phyloP scores from a whole-genome alignment of 2,888 invertebrate genomes.

The Metacarcinus magister region DNA sequence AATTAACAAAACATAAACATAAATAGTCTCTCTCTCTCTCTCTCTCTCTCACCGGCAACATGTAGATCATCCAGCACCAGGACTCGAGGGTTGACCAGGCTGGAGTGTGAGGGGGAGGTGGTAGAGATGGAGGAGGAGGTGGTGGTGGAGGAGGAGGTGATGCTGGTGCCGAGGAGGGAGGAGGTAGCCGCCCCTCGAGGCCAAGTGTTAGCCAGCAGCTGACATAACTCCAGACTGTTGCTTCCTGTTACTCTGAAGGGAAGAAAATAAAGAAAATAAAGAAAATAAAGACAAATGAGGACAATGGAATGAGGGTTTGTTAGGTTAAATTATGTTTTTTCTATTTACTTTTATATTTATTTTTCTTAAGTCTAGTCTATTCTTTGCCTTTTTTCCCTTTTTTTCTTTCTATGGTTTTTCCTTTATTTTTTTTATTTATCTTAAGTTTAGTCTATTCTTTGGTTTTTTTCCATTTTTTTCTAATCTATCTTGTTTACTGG shows the following conservation, averaged over 20 bases:
- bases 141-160: conserved; percentile 41
- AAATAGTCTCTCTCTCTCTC: background rate
- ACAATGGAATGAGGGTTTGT: too few relatives aligned
- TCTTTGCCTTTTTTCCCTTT: background rate
- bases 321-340: background rate
- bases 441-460: too few relatives aligned
- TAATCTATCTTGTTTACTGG: too few relatives aligned
- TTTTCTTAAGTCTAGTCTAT: background rate
- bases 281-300: too few relatives aligned
- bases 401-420: background rate
- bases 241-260: conserved; percentile 66
- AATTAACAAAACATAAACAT: background rate
- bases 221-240: conserved; percentile 77
- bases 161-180: conserved; percentile 46
- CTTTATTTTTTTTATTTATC: background rate
- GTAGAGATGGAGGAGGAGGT: background rate
- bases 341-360: background rate
- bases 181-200: conserved; percentile 61
- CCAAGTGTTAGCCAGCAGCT: conserved; percentile 72
- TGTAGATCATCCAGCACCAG: conserved; percentile 76
- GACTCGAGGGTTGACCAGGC: conserved; percentile 51
- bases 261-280: background rate
- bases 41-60: conserved; percentile 64
- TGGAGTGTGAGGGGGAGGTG: conserved; percentile 3
- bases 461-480: too few relatives aligned